A percentile compares a stretch with the other conserved stretches of the same genome.
Conservation (phyloP, 2,888 invertebrate genomes). For the Napeogenes sylphis region DNA sequence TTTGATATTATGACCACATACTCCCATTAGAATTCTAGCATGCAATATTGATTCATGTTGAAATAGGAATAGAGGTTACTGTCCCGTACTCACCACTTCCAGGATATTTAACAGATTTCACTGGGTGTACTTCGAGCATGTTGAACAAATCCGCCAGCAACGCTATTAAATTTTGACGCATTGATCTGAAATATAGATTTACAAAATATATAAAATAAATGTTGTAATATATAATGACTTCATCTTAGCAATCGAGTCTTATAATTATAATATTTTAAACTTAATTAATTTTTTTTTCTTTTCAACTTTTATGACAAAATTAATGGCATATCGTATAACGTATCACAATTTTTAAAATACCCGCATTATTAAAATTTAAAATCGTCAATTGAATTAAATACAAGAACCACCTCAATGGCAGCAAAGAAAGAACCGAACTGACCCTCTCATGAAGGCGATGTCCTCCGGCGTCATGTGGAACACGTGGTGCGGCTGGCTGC, state of each 20-base stretch:
- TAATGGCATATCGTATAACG: no score
- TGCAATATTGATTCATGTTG: conserved; percentile 53
- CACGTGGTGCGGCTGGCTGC: conserved; percentile 87
- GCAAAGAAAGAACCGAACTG: conserved; percentile 45
- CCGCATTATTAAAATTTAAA: no score
- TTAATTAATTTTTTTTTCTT: no score
- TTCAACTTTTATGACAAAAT: no score
- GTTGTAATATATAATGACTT: neutral
- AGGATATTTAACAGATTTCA: conserved; percentile 90
- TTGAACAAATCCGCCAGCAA: conserved; percentile 96
- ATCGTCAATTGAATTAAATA: no score
- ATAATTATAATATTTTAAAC: no score
- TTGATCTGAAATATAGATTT: conserved; percentile 80
- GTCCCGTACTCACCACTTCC: conserved; percentile 76
- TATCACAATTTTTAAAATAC: no score
- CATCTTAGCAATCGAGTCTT: neutral
- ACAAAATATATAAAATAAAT: conserved; percentile 11
- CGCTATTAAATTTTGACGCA: conserved; percentile 93
- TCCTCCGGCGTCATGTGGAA: conserved; percentile 98
- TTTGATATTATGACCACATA: conserved; percentile 77
- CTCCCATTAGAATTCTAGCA: conserved; percentile 69
- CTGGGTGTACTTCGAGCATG: conserved; percentile 94
- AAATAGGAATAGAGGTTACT: conserved; percentile 15
- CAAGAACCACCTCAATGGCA: no score
- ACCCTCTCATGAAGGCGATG: conserved; percentile 95